Conservation (phyloP, 2,888 invertebrate genomes). For the Anticlea derivata region DNA sequence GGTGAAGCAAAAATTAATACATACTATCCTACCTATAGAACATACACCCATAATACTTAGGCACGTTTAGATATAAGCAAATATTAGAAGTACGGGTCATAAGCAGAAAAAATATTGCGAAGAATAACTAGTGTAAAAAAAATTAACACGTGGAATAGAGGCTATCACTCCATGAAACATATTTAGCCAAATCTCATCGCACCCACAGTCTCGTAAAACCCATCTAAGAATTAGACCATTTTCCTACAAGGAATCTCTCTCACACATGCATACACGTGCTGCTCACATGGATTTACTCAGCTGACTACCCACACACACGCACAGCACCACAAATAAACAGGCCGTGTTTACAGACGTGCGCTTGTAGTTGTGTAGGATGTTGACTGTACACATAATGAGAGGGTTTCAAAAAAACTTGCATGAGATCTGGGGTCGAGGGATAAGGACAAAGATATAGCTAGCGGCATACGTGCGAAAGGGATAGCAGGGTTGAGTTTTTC, state of each 20-base stretch:
- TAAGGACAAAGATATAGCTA: conserved; percentile 42
- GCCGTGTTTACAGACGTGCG: conserved; percentile 50
- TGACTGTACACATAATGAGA: conserved; percentile 72
- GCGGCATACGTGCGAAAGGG: conserved; percentile 46
- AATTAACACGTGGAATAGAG: no score
- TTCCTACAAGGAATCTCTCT: conserved; percentile 31
- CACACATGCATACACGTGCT: conserved; percentile 49
- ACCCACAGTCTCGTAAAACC: conserved; percentile 18
- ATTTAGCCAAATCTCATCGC: conserved; percentile 20
- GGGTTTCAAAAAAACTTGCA: conserved; percentile 73
- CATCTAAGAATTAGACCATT: conserved; percentile 28
- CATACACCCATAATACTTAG: no score
- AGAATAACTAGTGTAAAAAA: no score
- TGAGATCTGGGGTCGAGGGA: conserved; percentile 62
- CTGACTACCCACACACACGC: conserved; percentile 75
- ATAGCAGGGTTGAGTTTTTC: conserved; percentile 56
- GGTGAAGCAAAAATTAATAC: no score
- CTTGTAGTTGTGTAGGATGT: conserved; percentile 57
- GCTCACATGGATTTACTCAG: conserved; percentile 60
- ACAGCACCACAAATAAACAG: conserved; percentile 54
- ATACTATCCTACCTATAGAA: no score
- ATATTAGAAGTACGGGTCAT: no score
- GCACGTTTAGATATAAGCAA: no score
- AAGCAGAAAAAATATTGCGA: no score
- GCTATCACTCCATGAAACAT: conserved; percentile 1